A percentile compares a stretch with the other conserved stretches of the same genome.
Evolutionary conservation across 1,140 invertebrate species (phyloP).

Genomic region (Drosophila truncata): DNA sequence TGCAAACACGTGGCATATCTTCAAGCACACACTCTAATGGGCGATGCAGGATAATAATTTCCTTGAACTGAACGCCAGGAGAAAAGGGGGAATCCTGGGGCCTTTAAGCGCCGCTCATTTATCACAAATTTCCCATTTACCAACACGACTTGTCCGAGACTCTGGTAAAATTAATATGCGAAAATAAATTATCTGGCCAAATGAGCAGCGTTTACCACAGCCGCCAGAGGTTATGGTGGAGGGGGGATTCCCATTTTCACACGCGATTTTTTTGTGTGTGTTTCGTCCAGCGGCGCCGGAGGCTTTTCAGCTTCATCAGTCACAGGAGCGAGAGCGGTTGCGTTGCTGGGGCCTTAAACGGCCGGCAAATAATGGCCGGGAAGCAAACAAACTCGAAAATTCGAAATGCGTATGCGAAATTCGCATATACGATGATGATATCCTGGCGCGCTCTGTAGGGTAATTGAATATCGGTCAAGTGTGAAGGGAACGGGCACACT

Average conservation of each 20-base stretch:
- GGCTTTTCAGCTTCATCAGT: constrained; percentile 81
- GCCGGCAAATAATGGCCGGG: constrained; percentile 59
- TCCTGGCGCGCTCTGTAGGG: constrained; percentile 46
- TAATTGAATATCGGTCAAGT: constrained; percentile 83
- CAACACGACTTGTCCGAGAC: constrained; percentile 53
- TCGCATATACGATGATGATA: constrained; percentile 28
- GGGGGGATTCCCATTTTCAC: constrained; percentile 58
- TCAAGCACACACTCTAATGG: constrained; percentile 35
- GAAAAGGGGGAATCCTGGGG: constrained; percentile 40
- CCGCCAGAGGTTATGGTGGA: constrained; percentile 22
- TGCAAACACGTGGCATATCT: constrained; percentile 49
- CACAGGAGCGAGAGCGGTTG: constrained; percentile 54
- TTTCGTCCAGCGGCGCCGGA: constrained; percentile 13
- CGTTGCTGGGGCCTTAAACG: constrained; percentile 48
- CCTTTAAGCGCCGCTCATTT: constrained; percentile 78
- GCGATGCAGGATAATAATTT: constrained; percentile 71
- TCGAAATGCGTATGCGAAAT: constrained; percentile 10
- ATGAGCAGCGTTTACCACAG: constrained; percentile 69
- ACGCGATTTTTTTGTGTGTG: constrained; percentile 65
- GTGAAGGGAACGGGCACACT: constrained; percentile 40
- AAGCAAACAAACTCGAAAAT: constrained; percentile 16
- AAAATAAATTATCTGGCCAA: constrained; percentile 84
- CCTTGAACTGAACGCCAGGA: constrained; percentile 12
- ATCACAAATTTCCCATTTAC: constrained; percentile 81
- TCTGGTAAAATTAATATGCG: constrained; percentile 79